Conservation (phyloP, 2,113 vertebrate genomes). For the Oxyruncus cristatus region DNA sequence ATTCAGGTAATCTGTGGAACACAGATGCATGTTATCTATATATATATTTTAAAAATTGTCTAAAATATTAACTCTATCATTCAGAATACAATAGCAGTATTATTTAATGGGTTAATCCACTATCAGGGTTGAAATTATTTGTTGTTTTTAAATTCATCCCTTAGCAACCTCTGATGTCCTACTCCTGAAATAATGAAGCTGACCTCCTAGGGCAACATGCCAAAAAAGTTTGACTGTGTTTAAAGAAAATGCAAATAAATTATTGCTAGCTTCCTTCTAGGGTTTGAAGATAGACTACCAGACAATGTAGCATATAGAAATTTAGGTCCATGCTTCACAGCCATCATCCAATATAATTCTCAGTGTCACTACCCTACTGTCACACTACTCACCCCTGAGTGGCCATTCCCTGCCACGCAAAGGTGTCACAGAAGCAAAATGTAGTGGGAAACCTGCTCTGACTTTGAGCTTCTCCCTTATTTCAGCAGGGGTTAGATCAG, state of each 20-base stretch:
- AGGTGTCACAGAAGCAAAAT: not conserved
- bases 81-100: not conserved
- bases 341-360: not conserved
- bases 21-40: not conserved
- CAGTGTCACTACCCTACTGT: not conserved
- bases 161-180: not conserved
- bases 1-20: not conserved
- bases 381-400: not conserved
- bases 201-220: not conserved
- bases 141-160: conserved; percentile 53
- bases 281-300: not conserved
- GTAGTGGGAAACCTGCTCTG: not conserved
- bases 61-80: not conserved
- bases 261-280: not conserved
- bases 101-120: not conserved
- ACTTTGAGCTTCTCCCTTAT: not conserved
- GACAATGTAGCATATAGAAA: not conserved
- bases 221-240: not conserved
- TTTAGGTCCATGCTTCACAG: not conserved
- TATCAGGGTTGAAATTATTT: not conserved
- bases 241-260: conserved; percentile 43
- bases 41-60: not conserved
- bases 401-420: not conserved
- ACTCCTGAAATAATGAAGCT: conserved; percentile 3
- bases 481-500: not conserved